Conservation (phyloP, 2,113 vertebrate species). For the Chlorodrepanis virens region DNA sequence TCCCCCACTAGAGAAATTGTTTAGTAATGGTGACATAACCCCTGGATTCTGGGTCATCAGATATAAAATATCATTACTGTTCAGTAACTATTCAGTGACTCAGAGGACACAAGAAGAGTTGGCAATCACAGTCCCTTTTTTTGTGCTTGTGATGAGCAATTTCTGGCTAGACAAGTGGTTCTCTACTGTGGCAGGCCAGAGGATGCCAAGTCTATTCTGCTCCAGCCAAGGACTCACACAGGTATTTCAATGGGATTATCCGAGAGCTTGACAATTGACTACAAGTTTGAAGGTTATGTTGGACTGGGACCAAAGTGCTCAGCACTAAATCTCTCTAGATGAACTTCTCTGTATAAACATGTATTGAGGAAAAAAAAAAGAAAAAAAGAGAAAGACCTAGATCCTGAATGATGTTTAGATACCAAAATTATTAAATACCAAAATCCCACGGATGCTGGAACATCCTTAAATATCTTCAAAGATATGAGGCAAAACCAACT, state of each 20-base stretch:
- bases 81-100: neutral
- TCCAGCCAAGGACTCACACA: conserved; percentile 24
- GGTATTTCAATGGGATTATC: conserved; percentile 21
- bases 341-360: neutral
- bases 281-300: neutral
- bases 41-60: neutral
- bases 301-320: neutral
- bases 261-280: neutral
- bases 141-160: neutral
- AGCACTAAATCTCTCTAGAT: neutral
- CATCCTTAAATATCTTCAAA: neutral
- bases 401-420: neutral
- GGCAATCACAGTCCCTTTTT: neutral
- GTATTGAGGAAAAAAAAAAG: neutral
- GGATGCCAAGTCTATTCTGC: neutral
- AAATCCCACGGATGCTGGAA: neutral
- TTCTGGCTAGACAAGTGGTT: neutral
- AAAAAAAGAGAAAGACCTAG: neutral
- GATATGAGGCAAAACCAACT: neutral
- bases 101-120: neutral
- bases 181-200: neutral
- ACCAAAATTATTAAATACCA: neutral
- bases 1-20: neutral
- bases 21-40: neutral
- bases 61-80: neutral